These are phyloP conservation scores for Rhynchophorus ferrugineus DNA, from an alignment of 1,140 invertebrate genomes.

Conservation along the genomic window DNA sequence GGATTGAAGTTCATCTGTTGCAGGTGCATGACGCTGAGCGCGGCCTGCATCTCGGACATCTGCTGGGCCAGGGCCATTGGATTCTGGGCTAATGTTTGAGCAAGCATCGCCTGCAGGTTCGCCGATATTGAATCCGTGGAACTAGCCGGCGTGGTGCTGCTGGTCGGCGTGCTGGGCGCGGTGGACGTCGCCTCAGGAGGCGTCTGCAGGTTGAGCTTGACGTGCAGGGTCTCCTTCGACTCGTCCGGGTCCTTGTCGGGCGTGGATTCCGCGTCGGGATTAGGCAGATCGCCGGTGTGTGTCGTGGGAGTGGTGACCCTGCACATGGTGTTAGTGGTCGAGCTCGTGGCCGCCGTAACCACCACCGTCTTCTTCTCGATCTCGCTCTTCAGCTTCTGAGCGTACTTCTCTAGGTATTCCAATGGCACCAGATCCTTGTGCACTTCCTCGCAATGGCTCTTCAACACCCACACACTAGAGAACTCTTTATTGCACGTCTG, in stretches of 20 bases:
- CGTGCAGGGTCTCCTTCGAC: slow-evolving; percentile 41
- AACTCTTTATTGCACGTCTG: slow-evolving; percentile 88
- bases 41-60: slow-evolving; percentile 78
- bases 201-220: slow-evolving; percentile 41
- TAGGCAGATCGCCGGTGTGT: slow-evolving; percentile 34
- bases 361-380: slow-evolving; percentile 74
- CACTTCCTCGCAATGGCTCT: slow-evolving; percentile 91
- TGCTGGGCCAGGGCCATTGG: slow-evolving; percentile 64
- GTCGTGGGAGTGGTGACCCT: slow-evolving; percentile 47
- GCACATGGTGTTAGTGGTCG: slow-evolving; percentile 48
- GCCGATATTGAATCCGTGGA: slow-evolving; percentile 54
- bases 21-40: slow-evolving; percentile 80
- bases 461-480: slow-evolving; percentile 91
- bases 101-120: slow-evolving; percentile 42
- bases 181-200: slow-evolving; percentile 50
- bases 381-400: slow-evolving; percentile 80
- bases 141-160: slow-evolving; percentile 54
- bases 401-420: slow-evolving; percentile 84
- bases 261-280: slow-evolving; percentile 18
- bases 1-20: slow-evolving; percentile 74
- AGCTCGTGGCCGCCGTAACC: slow-evolving; percentile 54
- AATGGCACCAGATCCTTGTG: slow-evolving; percentile 85
- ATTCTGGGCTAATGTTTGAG: slow-evolving; percentile 43
- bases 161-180: slow-evolving; percentile 52
- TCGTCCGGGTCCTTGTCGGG: slow-evolving; percentile 49